Evolutionary conservation across 1,140 invertebrate species (phyloP).

Genomic region (Acarapis woodi): DNA sequence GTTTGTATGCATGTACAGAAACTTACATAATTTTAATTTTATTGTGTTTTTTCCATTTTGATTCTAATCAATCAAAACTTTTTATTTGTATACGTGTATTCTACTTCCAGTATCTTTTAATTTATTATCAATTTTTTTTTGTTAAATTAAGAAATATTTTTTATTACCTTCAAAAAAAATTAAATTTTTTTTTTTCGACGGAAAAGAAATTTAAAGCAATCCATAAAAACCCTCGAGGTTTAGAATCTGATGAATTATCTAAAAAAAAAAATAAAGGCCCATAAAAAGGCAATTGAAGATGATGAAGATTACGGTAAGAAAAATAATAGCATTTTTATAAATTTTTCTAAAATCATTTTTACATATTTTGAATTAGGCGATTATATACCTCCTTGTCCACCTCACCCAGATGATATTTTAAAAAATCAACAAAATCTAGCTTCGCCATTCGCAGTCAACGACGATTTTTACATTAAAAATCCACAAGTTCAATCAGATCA

Average conservation of each 20-base stretch:
- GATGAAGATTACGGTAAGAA: constrained; percentile 11
- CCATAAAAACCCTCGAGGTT: neutral
- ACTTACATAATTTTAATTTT: neutral
- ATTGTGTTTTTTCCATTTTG: neutral
- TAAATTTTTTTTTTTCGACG: neutral
- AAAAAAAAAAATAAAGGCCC: constrained; percentile 10
- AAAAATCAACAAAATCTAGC: constrained; percentile 1
- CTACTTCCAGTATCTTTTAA: neutral
- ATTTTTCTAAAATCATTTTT: too few relatives aligned
- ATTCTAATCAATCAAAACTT: neutral
- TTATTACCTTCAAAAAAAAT: neutral
- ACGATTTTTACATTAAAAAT: constrained; percentile 1
- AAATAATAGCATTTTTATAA: too few relatives aligned
- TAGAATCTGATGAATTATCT: constrained; percentile 9
- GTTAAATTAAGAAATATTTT: neutral
- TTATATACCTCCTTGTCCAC: constrained; percentile 8
- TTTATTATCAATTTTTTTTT: neutral
- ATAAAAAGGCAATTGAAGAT: constrained; percentile 6
- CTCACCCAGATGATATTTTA: constrained; percentile 11
- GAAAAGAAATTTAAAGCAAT: neutral
- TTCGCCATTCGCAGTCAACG: neutral
- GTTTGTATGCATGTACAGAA: neutral
- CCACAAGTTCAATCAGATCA: constrained; percentile 3
- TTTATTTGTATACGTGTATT: too few relatives aligned
- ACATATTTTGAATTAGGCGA: too few relatives aligned